phyloP scores from a whole-genome alignment of 2,113 vertebrate species.

The Ctenodactylus gundi region DNA sequence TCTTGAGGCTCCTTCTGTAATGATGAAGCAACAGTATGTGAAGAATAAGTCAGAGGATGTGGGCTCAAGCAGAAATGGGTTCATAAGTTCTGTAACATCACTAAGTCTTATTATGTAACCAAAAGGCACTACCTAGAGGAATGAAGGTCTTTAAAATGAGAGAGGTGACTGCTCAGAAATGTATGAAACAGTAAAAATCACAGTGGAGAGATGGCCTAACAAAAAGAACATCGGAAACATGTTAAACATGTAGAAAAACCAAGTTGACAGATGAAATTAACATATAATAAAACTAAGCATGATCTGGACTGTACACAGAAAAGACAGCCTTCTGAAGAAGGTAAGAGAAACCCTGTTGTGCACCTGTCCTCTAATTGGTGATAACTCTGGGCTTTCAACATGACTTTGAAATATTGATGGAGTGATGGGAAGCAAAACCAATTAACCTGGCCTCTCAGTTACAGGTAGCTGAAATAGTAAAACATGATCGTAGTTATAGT shows the following conservation, averaged over 20 bases:
- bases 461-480: slow-evolving; percentile 21
- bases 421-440: not conserved
- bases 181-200: not conserved
- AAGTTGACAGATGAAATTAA: not conserved
- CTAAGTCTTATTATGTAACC: not conserved
- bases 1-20: not conserved
- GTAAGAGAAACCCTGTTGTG: not conserved
- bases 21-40: not conserved
- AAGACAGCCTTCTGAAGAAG: not conserved
- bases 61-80: not conserved
- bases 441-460: slow-evolving; percentile 15
- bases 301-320: not conserved
- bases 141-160: not conserved
- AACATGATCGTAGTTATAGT: not conserved
- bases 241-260: not conserved
- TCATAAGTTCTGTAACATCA: not conserved
- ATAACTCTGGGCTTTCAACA: not conserved
- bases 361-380: not conserved
- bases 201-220: not conserved
- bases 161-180: not conserved
- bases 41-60: rapidly evolving
- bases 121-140: not conserved
- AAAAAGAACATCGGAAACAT: too few relatives aligned
- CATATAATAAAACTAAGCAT: not conserved
- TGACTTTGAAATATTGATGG: not conserved